phyloP scores from a whole-genome alignment of 2,888 invertebrate species.

The Limnephilus marmoratus region DNA sequence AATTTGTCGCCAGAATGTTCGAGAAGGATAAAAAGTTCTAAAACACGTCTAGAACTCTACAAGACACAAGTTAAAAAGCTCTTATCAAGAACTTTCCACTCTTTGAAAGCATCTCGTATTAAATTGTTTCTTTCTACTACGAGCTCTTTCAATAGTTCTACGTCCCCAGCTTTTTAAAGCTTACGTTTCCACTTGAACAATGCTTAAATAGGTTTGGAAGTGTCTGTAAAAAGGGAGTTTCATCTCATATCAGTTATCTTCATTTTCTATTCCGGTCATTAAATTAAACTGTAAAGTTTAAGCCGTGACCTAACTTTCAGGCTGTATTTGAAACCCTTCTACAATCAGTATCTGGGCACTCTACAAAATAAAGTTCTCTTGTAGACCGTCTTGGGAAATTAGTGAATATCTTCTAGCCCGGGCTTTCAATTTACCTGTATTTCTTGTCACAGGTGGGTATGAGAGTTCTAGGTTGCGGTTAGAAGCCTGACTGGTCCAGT shows the following conservation, averaged over 20 bases:
- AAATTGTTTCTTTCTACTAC: background rate
- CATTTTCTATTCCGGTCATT: too few relatives aligned
- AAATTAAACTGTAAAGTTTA: too few relatives aligned
- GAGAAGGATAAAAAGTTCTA: conserved; percentile 18
- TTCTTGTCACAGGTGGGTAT: background rate
- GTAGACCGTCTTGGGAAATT: background rate
- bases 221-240: background rate
- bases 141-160: background rate
- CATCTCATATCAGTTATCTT: background rate
- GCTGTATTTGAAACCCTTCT: too few relatives aligned
- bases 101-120: background rate
- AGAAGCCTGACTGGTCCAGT: background rate
- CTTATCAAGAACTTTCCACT: background rate
- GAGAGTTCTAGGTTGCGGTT: background rate
- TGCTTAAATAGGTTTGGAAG: background rate
- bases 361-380: background rate
- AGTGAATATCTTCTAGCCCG: background rate
- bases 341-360: too few relatives aligned
- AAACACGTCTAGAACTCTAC: background rate
- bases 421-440: background rate
- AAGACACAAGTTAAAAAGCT: background rate
- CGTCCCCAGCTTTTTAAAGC: background rate
- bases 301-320: too few relatives aligned
- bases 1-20: conserved; percentile 59
- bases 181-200: background rate